A percentile compares a stretch with the other conserved stretches of the same genome.
These are phyloP conservation scores for Heteractis magnifica DNA, from an alignment of 92 coral and sea anemone genomes.

Conservation along the genomic window DNA sequence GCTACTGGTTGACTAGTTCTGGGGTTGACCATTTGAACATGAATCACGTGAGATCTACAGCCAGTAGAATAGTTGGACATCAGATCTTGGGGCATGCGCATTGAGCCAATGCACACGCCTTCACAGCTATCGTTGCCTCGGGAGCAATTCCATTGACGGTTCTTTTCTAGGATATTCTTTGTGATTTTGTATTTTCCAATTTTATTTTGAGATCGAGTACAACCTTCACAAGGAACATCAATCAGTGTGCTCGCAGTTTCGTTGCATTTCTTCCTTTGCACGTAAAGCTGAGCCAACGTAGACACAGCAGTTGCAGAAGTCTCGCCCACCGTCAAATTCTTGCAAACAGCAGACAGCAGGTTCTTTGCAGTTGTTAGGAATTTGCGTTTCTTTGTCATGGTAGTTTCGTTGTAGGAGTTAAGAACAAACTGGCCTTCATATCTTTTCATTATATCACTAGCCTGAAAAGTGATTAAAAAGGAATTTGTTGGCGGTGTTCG, in stretches of 20 bases:
- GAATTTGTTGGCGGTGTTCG: not conserved
- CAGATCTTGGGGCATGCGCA: constrained; percentile 29
- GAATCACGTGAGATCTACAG: constrained; percentile 22
- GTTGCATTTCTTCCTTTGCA: constrained; percentile 12
- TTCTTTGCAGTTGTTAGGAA: not conserved
- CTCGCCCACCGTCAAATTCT: constrained; percentile 5
- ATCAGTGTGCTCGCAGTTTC: not conserved
- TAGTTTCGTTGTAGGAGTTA: constrained; percentile 4
- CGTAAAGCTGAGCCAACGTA: not conserved
- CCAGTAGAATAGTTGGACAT: constrained; percentile 17
- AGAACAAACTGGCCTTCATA: not conserved
- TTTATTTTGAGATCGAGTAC: not conserved
- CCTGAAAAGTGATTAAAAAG: not conserved
- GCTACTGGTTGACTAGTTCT: not conserved
- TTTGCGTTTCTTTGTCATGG: constrained; percentile 10
- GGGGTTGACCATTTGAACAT: constrained; percentile 19
- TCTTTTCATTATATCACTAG: not conserved
- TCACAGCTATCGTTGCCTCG: constrained; percentile 12
- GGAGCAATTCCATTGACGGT: constrained; percentile 22
- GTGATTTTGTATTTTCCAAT: constrained; percentile 9
- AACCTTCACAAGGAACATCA: constrained; percentile 12
- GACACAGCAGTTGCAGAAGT: constrained; percentile 15
- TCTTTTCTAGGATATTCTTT: not conserved
- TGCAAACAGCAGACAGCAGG: constrained; percentile 9
- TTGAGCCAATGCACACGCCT: constrained; percentile 25